Evolutionary conservation across 1,140 invertebrate genomes (phyloP).

Genomic region (Saccostrea echinata): DNA sequence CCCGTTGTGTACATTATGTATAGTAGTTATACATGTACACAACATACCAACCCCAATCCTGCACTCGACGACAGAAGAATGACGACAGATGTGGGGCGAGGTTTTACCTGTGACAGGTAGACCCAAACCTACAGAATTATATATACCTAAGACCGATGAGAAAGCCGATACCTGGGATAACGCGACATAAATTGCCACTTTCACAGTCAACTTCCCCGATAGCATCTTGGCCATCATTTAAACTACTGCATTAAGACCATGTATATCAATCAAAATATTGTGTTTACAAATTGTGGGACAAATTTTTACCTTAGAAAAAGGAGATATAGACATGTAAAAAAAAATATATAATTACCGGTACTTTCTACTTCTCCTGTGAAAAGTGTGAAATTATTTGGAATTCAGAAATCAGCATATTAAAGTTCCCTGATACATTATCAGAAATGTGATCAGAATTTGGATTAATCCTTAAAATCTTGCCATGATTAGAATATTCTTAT

Average conservation of each 20-base stretch:
- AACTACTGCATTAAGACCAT: background rate
- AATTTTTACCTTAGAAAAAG: conserved; percentile 9
- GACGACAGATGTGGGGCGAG: background rate
- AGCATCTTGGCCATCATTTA: background rate
- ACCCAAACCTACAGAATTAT: background rate
- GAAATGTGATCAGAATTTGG: too few relatives aligned
- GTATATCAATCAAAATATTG: conserved; percentile 23
- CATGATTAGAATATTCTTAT: too few relatives aligned
- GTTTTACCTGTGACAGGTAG: conserved; percentile 19
- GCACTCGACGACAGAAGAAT: conserved; percentile 11
- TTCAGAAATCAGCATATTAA: too few relatives aligned
- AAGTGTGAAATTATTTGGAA: too few relatives aligned
- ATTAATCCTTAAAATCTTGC: too few relatives aligned
- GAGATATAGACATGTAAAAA: background rate
- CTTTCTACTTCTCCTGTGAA: too few relatives aligned
- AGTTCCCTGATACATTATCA: too few relatives aligned
- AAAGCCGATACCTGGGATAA: conserved; percentile 22
- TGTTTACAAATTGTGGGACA: background rate
- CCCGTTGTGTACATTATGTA: conserved; percentile 3
- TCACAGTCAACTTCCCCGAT: conserved; percentile 29
- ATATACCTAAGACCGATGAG: background rate
- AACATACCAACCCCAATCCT: background rate
- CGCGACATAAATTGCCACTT: conserved; percentile 18
- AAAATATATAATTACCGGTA: too few relatives aligned
- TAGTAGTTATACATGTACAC: conserved; percentile 34